A percentile compares a stretch with the other conserved stretches of the same genome.
Evolutionary conservation across 2,113 vertebrate species (phyloP).

Genomic region (Halcyon senegalensis): DNA sequence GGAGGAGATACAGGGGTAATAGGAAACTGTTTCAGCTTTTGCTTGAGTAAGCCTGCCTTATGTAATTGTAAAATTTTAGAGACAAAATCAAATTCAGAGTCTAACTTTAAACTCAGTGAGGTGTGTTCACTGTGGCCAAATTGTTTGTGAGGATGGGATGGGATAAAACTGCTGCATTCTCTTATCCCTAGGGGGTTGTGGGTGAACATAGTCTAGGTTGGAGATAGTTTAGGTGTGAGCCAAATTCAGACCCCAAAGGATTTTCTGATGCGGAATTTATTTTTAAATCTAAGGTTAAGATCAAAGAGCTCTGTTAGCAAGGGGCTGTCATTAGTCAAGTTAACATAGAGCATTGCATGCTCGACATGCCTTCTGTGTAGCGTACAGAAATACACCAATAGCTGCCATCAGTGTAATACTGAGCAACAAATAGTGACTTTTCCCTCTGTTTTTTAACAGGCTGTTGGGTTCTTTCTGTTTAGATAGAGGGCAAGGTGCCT

Average conservation of each 20-base stretch:
- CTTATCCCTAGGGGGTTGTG: fast-evolving
- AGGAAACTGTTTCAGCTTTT: not conserved
- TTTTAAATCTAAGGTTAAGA: not conserved
- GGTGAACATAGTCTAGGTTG: not conserved
- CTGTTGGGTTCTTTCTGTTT: not conserved
- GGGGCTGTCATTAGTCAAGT: not conserved
- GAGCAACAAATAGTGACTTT: not conserved
- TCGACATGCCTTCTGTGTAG: not conserved
- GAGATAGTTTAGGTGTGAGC: not conserved
- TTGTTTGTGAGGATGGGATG: not conserved
- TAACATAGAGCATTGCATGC: not conserved
- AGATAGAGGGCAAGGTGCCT: not conserved
- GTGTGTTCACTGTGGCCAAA: not conserved
- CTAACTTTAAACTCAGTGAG: not conserved
- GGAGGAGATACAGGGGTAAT: not conserved
- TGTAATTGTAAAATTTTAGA: not conserved
- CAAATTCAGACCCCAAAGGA: not conserved
- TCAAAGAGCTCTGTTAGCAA: not conserved
- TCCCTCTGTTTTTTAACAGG: not conserved
- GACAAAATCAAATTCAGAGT: not conserved
- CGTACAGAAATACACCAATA: not conserved
- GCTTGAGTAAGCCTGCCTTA: not conserved
- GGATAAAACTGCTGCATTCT: not conserved
- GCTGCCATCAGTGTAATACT: not conserved
- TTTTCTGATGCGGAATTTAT: not conserved